These are phyloP conservation scores for Acleris cristana DNA, from an alignment of 2,888 invertebrate genomes.

Conservation along the genomic window DNA sequence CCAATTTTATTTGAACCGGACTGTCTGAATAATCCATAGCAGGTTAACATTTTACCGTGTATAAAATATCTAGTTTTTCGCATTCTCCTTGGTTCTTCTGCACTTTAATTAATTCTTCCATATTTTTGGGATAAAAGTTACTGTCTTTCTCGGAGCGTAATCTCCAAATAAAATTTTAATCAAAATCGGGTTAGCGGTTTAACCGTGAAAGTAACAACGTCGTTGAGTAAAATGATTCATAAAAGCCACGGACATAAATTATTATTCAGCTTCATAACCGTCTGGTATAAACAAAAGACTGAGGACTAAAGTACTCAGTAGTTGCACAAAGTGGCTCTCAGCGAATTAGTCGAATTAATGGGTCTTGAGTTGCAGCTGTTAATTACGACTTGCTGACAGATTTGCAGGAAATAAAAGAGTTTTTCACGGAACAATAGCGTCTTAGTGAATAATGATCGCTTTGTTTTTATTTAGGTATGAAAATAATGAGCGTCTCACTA, in stretches of 20 bases:
- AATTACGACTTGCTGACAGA: conserved; percentile 13
- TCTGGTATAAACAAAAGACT: conserved; percentile 22
- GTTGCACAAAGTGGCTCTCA: not conserved
- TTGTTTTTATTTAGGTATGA: no score
- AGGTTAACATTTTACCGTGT: no score
- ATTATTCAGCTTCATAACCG: conserved; percentile 1
- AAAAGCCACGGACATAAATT: conserved; percentile 6
- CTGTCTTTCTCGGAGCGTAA: not conserved
- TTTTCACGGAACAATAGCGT: no score
- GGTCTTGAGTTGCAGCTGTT: conserved; percentile 20
- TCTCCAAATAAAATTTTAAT: not conserved
- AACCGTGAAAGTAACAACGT: not conserved
- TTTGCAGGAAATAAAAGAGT: not conserved
- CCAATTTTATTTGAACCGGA: no score
- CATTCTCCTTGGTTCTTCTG: no score
- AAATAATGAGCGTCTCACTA: no score
- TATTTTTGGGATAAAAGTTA: no score
- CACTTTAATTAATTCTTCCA: no score
- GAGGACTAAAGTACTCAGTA: not conserved
- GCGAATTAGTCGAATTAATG: conserved; percentile 36
- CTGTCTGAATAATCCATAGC: no score
- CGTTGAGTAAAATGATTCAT: not conserved
- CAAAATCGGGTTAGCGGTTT: no score
- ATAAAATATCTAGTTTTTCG: no score
- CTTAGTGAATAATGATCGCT: no score